Base-by-base conservation (phyloP, 2,113 vertebrate species). In the Bungarus multicinctus region DNA sequence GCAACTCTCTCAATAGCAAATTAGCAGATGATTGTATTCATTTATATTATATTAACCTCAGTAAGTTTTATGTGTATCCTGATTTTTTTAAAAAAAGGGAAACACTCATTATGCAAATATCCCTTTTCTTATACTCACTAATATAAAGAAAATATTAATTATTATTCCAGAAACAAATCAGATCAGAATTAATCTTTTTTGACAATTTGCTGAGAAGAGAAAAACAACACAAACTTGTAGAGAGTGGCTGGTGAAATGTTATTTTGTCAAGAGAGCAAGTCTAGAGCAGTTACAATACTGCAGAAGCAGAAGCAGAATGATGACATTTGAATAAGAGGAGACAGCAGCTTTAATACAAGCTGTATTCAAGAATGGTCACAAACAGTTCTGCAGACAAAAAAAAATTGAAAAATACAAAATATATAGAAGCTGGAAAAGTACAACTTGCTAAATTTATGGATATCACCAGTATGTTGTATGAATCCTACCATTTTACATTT, bases 161-260 rank as follows among this genome's bases (percentile, higher is more conserved):
- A 0, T 47, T 69, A 20, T 92, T 90, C 53, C 30, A 34, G 91
- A 95, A 95, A 88, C 34, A 96, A 95, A 92, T 85, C 55, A 92
- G 57, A 85, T 12, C 12, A 94, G 93, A 94, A 96, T 95, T 57
- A 94, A 69, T 94, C 95, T 88, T 95, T 95, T 95, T n/a, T 12
- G 90, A 95, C 91, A 93, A 91, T 58, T 93, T 93, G 95, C 20
- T 94, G 93, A 93, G 93, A 94, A 95, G 90, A 94, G 81, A 96
- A 69, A 93, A 92, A 30, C 20, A 96, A 91, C 50, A 81, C 93
- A 94, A 90, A 54, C 92, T 96, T 64, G 1, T 30, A 4, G 55
- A 93, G 57, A 0, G 0, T 64, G 88, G 92, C 95, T 94, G 94
- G 90, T 0, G 0, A 90, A 60, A 91, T 93, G 85, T 94, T 94